Conservation (phyloP, 2,113 vertebrate genomes). For the Hymenochirus boettgeri region DNA sequence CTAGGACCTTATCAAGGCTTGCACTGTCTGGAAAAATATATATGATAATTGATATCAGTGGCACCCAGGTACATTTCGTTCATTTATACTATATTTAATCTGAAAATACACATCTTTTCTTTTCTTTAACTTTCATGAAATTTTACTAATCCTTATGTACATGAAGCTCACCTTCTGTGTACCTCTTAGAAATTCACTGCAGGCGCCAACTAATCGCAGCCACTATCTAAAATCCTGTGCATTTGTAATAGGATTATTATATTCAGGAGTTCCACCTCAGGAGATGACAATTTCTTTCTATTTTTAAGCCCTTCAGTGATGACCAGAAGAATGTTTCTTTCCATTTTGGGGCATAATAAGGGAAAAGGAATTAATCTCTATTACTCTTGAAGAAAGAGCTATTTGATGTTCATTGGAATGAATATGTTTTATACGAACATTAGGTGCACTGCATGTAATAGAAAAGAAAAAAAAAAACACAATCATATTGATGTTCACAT, state of each 20-base stretch:
- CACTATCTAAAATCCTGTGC: slow-evolving; percentile 27
- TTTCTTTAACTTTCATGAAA: too few species aligned
- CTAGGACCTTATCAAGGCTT: too few species aligned
- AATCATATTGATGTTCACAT: too few species aligned
- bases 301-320: background rate
- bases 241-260: slow-evolving; percentile 25
- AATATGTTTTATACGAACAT: background rate
- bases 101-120: too few species aligned
- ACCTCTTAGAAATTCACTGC: slow-evolving; percentile 21
- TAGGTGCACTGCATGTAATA: background rate
- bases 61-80: too few species aligned
- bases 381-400: background rate
- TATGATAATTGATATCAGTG: too few species aligned
- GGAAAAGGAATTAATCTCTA: background rate
- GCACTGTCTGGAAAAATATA: too few species aligned
- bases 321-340: background rate
- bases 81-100: too few species aligned
- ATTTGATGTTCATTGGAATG: background rate
- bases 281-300: background rate
- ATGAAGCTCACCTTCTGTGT: slow-evolving; percentile 21
- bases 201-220: slow-evolving; percentile 23
- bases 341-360: background rate
- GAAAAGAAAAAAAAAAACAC: too few species aligned
- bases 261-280: slow-evolving; percentile 6
- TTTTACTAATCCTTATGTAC: slow-evolving; percentile 25